Evolutionary conservation across 1,140 invertebrate genomes (phyloP).

Genomic region (Hesperophylax magnus): DNA sequence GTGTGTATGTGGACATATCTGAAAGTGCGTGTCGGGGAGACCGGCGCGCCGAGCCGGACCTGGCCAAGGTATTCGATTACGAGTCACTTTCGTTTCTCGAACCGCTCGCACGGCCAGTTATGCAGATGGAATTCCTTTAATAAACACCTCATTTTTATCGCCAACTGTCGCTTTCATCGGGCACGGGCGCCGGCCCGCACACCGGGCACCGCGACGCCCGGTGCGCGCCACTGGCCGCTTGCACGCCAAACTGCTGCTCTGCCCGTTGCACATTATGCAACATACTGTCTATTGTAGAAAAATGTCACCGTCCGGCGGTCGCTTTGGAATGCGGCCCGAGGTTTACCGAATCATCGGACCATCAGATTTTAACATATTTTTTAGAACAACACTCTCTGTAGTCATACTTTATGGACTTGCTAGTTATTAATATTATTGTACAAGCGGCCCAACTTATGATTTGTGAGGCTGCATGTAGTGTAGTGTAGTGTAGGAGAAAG

Average conservation of each 20-base stretch:
- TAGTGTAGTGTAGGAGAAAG: too few species aligned
- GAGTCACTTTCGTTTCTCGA: conserved; percentile 35
- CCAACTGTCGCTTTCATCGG: conserved; percentile 34
- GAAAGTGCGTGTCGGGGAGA: neutral
- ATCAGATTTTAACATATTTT: too few species aligned
- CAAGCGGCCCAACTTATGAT: too few species aligned
- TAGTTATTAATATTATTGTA: too few species aligned
- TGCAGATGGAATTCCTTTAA: conserved; percentile 35
- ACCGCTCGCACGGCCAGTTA: conserved; percentile 8
- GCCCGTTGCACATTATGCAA: neutral
- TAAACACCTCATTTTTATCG: conserved; percentile 36
- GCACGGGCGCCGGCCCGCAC: neutral
- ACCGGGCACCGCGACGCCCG: neutral
- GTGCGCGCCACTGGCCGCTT: neutral
- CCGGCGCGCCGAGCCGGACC: conserved; percentile 10
- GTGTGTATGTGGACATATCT: neutral
- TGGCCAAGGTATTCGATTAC: conserved; percentile 28
- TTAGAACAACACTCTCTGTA: too few species aligned
- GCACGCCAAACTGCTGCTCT: neutral
- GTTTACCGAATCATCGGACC: too few species aligned
- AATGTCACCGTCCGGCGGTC: neutral
- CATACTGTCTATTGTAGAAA: neutral
- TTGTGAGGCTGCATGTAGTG: too few species aligned
- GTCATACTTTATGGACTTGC: too few species aligned
- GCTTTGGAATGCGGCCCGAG: neutral